Conservation (phyloP, 2,888 invertebrate genomes). For the Tipula confusa region DNA sequence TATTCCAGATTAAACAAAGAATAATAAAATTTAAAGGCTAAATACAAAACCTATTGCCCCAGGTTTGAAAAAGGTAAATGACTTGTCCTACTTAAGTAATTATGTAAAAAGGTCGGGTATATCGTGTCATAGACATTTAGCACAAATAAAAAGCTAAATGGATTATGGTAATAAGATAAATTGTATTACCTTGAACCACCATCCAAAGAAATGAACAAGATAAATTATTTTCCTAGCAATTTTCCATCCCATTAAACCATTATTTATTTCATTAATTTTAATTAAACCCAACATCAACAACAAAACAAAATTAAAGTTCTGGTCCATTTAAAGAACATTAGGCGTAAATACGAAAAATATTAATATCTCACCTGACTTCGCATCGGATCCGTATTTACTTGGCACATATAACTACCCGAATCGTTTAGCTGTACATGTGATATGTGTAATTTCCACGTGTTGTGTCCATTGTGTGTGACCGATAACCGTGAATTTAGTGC, state of each 20-base stretch:
- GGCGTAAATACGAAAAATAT: not conserved
- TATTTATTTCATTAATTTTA: conserved; percentile 25
- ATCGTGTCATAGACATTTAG: not conserved
- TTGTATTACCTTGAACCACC: not conserved
- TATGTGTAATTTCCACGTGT: conserved; percentile 89
- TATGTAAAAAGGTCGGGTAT: not conserved
- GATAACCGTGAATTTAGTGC: conserved; percentile 80
- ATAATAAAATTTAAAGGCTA: no score
- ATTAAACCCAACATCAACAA: no score
- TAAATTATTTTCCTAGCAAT: not conserved
- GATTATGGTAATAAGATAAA: not conserved
- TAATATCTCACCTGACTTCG: conserved; percentile 70
- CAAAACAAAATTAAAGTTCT: not conserved
- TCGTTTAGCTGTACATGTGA: conserved; percentile 86
- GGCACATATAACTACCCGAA: conserved; percentile 92
- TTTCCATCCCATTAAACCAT: not conserved
- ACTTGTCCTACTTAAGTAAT: not conserved
- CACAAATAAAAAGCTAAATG: not conserved
- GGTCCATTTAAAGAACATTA: no score
- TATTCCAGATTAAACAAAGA: no score
- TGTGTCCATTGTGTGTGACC: conserved; percentile 88
- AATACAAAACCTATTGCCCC: no score
- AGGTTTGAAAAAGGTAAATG: no score
- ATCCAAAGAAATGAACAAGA: not conserved
- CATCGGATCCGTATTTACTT: conserved; percentile 90